phyloP scores from a whole-genome alignment of 2,113 vertebrate genomes.

The Tetrax tetrax region DNA sequence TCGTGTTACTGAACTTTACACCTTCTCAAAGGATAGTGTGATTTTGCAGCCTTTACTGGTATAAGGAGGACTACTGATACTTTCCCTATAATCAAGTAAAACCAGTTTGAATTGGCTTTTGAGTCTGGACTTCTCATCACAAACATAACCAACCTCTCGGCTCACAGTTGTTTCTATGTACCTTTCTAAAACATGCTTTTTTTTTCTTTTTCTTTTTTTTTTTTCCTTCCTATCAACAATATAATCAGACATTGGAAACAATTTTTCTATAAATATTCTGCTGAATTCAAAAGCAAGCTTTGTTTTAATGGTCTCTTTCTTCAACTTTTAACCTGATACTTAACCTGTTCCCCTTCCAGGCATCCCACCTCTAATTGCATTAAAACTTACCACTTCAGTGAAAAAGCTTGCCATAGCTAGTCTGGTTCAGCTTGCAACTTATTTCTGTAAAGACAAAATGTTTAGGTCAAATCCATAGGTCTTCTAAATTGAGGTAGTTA shows the following conservation, averaged over 20 bases:
- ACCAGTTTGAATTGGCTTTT: not conserved
- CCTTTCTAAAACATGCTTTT: not conserved
- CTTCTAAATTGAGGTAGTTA: not conserved
- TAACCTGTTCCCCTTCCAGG: not conserved
- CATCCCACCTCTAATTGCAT: not conserved
- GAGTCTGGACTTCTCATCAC: not conserved
- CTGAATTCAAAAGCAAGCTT: not conserved
- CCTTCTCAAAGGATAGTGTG: not conserved
- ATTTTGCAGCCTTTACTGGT: not conserved
- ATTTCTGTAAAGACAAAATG: not conserved
- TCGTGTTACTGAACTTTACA: not conserved
- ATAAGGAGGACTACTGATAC: not conserved
- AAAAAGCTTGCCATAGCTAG: not conserved
- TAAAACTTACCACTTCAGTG: not conserved
- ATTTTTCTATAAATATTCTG: not conserved
- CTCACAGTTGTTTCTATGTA: not conserved
- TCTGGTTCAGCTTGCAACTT: not conserved
- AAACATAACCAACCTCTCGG: not conserved
- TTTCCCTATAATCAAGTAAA: not conserved
- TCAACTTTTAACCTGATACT: not conserved
- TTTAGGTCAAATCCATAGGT: not conserved
- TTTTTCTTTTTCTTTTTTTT: too few relatives aligned
- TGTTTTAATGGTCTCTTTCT: not conserved
- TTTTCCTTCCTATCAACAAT: not conserved
- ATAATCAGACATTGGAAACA: not conserved